These are phyloP conservation scores for Myotis brandtii DNA, from an alignment of 2,113 vertebrate species.

Conservation along the genomic window DNA sequence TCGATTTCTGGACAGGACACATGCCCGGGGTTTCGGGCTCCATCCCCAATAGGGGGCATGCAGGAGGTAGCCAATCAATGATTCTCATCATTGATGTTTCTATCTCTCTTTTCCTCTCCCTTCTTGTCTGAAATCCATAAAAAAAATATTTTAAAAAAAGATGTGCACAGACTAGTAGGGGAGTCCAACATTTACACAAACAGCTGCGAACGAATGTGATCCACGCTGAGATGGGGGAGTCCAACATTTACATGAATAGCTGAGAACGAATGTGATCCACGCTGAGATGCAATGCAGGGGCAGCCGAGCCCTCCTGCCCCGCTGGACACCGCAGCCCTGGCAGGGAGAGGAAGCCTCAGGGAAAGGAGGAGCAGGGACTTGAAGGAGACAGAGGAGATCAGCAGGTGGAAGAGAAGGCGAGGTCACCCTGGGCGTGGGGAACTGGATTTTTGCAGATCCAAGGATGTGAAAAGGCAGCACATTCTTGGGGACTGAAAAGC, in stretches of 20 bases:
- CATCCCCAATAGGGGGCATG: no score
- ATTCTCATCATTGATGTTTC: no score
- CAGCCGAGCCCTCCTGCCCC: not conserved
- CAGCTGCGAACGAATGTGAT: not conserved
- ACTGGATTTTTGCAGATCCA: not conserved
- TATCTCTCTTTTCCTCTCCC: no score
- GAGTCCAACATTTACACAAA: not conserved
- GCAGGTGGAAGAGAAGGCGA: not conserved
- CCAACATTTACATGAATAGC: not conserved
- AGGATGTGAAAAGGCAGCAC: not conserved
- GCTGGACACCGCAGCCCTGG: fast-evolving
- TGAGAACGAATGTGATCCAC: fast-evolving
- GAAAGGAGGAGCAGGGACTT: not conserved
- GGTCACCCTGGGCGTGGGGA: not conserved
- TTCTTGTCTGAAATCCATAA: no score
- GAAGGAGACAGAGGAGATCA: not conserved
- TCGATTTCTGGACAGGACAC: no score
- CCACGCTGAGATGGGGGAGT: not conserved
- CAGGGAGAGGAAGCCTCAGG: not conserved
- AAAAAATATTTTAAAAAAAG: no score
- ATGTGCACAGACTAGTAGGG: not conserved
- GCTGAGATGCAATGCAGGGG: not conserved
- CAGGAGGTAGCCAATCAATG: not conserved
- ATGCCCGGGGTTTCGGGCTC: no score
- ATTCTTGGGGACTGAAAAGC: not conserved